Conservation (phyloP, 2,113 vertebrate genomes). For the Callorhinus ursinus region DNA sequence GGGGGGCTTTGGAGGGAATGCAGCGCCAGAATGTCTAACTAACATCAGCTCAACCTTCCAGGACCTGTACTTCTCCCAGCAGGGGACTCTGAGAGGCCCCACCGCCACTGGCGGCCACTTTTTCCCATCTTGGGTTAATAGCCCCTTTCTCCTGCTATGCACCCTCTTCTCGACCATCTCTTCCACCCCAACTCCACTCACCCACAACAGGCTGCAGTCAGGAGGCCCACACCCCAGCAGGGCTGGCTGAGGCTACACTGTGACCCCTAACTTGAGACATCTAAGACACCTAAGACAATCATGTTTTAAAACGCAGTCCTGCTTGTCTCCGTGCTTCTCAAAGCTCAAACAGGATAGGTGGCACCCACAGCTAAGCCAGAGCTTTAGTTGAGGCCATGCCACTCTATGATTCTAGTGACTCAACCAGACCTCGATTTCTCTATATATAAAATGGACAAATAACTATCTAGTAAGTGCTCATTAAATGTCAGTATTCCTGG, state of each 20-base stretch:
- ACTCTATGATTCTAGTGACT: background rate
- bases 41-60: background rate
- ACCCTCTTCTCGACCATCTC: background rate
- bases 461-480: background rate
- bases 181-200: background rate
- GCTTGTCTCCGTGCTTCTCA: rapidly evolving
- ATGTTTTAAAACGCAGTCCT: background rate
- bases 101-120: background rate
- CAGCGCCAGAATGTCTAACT: background rate
- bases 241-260: background rate
- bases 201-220: background rate
- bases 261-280: background rate
- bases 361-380: background rate
- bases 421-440: background rate
- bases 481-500: background rate
- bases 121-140: background rate
- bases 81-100: background rate
- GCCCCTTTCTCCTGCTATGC: background rate
- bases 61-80: background rate
- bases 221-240: background rate
- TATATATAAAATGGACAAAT: background rate
- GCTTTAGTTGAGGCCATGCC: background rate
- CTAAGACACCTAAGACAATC: background rate
- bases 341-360: background rate
- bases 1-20: background rate